Base-by-base conservation (phyloP, 2,113 vertebrate genomes). In the Catharus minimus region DNA sequence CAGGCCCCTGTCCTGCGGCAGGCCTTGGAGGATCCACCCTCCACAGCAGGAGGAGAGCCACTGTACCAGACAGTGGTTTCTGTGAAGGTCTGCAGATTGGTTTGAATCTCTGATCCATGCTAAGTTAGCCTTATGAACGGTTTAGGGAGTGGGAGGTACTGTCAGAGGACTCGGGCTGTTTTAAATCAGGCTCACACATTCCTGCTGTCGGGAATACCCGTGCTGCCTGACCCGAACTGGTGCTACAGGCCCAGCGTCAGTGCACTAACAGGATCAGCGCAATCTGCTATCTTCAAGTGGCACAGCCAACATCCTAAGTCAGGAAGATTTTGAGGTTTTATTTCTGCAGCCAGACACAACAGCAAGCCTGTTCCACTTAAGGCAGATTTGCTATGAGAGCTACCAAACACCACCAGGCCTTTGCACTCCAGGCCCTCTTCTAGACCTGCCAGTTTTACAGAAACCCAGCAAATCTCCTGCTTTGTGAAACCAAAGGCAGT, bases 191-290 rank as follows among this genome's bases (percentile, higher is more conserved):
- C 24, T 84, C 13, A 27, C 8, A 36, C 33, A 46, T 41, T 36
- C 46, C 71, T 52, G 21, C 57, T 75, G 56, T 14, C 7, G 7
- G 43, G 58, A 79, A 76, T 18, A 43, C 33, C 20, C 24, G 3
- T 13, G 33, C 73, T 65, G 33, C 50, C 44, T 16, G 32, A 58
- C 10, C 20, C 1, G 1, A 46, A 60, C 8, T 20, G 17, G 55
- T 0, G 0, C 41, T 24, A 6, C 6, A 73, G 36, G 28, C 1
- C 0, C 57, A 44, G 7, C 27, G 44, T 30, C 44, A 60, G 9
- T 7, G 27, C 58, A 21, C 38, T 4, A 30, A 52, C 20, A 57
- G 22, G 62, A 58, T 19, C 36, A n/a, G 1, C 7, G 15, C n/a
- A 30, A 52, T 32, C 57, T 50, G 28, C 38, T 24, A 1, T 12